Evolutionary conservation across 2,797 vertebrate genomes (phyloP).

Genomic region (Hephaestus fuliginosus): DNA sequence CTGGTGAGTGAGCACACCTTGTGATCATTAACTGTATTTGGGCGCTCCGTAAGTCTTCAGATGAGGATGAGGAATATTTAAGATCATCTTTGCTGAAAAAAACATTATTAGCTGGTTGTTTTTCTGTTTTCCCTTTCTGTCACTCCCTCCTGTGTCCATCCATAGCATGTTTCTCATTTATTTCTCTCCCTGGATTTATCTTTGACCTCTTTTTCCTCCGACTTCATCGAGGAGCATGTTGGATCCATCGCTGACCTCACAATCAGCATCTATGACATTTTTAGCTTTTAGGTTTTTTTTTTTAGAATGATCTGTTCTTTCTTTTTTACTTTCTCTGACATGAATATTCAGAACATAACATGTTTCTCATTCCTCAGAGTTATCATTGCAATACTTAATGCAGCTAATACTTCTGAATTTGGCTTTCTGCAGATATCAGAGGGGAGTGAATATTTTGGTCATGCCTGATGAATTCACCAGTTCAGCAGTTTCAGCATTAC

Average conservation of each 20-base stretch:
- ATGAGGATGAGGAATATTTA: neutral
- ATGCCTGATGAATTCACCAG: neutral
- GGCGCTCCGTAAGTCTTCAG: neutral
- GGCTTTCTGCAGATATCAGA: neutral
- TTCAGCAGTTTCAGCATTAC: neutral
- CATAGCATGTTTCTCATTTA: neutral
- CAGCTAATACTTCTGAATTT: neutral
- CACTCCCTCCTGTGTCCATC: too few species aligned
- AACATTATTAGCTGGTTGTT: too few species aligned
- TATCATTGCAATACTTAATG: neutral
- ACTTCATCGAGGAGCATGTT: neutral
- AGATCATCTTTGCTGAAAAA: neutral
- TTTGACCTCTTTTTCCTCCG: neutral
- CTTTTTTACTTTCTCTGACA: neutral
- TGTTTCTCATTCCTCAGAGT: neutral
- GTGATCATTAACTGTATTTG: neutral
- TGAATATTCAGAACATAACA: conserved; percentile 3
- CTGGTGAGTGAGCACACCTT: neutral
- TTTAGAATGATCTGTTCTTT: neutral
- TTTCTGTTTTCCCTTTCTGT: too few species aligned
- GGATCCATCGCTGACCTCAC: neutral
- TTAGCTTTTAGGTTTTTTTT: too few species aligned
- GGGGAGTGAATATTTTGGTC: neutral
- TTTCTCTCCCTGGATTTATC: neutral
- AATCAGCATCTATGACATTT: neutral